A percentile compares a stretch with the other conserved stretches of the same genome.
Conservation (phyloP, 92 coral and sea anemone species). For the Actinernus sp. region DNA sequence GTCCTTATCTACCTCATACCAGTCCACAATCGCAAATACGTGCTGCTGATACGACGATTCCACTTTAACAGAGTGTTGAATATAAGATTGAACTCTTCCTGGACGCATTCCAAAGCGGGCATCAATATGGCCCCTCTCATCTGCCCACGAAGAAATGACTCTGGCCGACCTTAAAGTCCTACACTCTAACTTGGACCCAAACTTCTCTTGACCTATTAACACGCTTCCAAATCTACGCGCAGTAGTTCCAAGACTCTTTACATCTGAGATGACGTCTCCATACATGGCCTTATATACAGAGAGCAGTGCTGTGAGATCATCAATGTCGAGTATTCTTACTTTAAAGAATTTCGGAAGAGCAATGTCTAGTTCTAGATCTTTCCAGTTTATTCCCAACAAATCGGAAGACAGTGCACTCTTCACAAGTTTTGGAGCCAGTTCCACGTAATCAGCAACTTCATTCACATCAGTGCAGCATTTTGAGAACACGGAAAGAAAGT, state of each 20-base stretch:
- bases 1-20: not conserved
- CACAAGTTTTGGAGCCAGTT: not conserved
- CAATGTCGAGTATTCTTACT: not conserved
- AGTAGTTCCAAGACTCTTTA: not conserved
- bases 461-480: not conserved
- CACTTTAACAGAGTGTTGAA: not conserved
- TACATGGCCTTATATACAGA: not conserved
- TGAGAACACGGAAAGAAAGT: not conserved
- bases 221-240: not conserved
- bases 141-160: not conserved
- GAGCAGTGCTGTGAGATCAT: not conserved
- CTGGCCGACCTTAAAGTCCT: too few relatives aligned
- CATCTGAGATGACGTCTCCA: not conserved
- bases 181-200: not conserved
- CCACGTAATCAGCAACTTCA: not conserved
- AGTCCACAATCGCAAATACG: not conserved
- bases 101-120: not conserved
- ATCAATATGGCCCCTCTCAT: not conserved
- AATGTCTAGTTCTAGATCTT: not conserved
- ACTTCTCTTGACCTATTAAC: conserved; percentile 1
- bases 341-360: not conserved
- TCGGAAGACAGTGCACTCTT: not conserved
- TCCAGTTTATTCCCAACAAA: not conserved
- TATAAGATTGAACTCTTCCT: not conserved
- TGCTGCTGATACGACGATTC: not conserved